A percentile compares a stretch with the other conserved stretches of the same genome.
phyloP scores from a whole-genome alignment of 2,113 vertebrate species.

The Pagrus major region DNA sequence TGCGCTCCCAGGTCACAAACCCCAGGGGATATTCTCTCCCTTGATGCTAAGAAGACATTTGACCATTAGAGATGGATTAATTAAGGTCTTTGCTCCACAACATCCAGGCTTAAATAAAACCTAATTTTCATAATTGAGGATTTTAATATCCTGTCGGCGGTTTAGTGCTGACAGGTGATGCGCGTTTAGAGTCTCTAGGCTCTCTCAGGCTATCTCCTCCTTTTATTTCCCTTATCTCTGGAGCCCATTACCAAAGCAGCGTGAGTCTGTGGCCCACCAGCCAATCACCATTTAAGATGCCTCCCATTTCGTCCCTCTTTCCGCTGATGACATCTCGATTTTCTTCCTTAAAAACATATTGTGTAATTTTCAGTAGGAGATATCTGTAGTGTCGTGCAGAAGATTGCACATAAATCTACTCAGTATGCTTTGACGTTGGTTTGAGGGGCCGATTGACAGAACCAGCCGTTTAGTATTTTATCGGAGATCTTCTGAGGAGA shows the following conservation, averaged over 20 bases:
- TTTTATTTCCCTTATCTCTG: slow-evolving; percentile 32
- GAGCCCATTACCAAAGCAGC: slow-evolving; percentile 33
- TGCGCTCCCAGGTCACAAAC: slow-evolving; percentile 58
- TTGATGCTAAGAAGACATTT: slow-evolving; percentile 53
- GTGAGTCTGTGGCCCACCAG: slow-evolving; percentile 16
- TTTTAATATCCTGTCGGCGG: slow-evolving; percentile 66
- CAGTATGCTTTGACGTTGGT: slow-evolving; percentile 21
- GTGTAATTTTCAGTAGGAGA: slow-evolving; percentile 17
- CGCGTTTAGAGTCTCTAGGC: slow-evolving; percentile 25
- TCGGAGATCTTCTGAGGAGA: slow-evolving; percentile 56
- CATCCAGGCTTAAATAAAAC: slow-evolving; percentile 65
- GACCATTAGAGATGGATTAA: slow-evolving; percentile 73
- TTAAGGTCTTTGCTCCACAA: slow-evolving; percentile 66
- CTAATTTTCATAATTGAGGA: slow-evolving; percentile 67
- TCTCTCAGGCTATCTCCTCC: slow-evolving; percentile 19
- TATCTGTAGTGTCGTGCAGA: background rate
- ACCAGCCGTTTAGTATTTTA: slow-evolving; percentile 60
- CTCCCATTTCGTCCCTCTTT: slow-evolving; percentile 8
- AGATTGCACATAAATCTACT: slow-evolving; percentile 30
- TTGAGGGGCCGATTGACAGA: slow-evolving; percentile 53
- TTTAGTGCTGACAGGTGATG: slow-evolving; percentile 59
- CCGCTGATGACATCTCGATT: slow-evolving; percentile 23
- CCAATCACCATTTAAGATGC: slow-evolving; percentile 34
- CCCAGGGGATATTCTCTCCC: slow-evolving; percentile 50
- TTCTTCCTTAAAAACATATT: slow-evolving; percentile 20